These are phyloP conservation scores for Agapornis canus DNA, from an alignment of 2,797 vertebrate genomes.

Conservation along the genomic window DNA sequence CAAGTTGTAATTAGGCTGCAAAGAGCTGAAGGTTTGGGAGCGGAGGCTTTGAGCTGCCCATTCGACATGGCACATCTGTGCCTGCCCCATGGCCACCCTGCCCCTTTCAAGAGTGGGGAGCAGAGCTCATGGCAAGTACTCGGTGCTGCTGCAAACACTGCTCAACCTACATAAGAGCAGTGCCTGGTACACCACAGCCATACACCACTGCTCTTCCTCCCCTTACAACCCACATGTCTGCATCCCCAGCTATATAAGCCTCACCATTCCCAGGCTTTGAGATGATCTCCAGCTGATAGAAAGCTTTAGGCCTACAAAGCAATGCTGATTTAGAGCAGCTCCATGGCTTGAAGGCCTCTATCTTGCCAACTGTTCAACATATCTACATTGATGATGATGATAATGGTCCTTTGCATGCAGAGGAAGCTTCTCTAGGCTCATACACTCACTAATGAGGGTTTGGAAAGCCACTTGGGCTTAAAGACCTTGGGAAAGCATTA, in stretches of 20 bases:
- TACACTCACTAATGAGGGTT: background rate
- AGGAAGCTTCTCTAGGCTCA: background rate
- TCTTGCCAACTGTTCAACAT: background rate
- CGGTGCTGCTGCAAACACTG: background rate
- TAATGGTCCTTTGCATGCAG: rapidly evolving
- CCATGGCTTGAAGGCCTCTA: rapidly evolving
- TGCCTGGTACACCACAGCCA: rapidly evolving
- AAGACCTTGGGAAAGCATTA: background rate
- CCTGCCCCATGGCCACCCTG: constrained; percentile 56
- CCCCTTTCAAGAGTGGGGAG: background rate
- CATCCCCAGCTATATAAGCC: background rate
- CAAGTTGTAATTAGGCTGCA: constrained; percentile 70
- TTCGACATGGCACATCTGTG: constrained; percentile 40
- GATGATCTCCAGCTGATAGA: background rate
- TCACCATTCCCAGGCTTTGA: background rate
- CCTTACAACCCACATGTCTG: rapidly evolving
- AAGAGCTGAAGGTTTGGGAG: constrained; percentile 59
- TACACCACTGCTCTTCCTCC: rapidly evolving
- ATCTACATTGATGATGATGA: rapidly evolving
- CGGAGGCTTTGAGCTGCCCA: constrained; percentile 24
- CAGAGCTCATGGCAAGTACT: background rate
- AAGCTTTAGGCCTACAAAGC: background rate
- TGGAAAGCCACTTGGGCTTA: background rate
- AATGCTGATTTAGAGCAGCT: background rate
- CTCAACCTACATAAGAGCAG: rapidly evolving